Evolutionary conservation across 1,140 invertebrate genomes (phyloP), one percentile per base, ranked within the genome.

Genomic region (Holotrichia oblita): DNA sequence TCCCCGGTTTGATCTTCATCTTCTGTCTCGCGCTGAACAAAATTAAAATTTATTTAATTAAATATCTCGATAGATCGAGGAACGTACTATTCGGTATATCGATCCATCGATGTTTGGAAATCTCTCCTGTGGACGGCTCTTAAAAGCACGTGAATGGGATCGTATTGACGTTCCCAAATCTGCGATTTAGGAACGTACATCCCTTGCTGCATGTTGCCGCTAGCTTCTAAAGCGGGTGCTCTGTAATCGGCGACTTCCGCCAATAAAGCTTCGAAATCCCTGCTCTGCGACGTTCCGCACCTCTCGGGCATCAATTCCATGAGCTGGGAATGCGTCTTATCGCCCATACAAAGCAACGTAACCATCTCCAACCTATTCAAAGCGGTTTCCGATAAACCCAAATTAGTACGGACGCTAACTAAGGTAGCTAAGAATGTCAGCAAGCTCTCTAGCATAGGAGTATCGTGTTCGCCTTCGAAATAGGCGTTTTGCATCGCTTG

Each of bases 241-340:
- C 44, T 14, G 83, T 94, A 96, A 82, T 94, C 92, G 7, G 94
- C 93, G 10, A 95, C 90, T 87, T 95, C 92, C 79, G 93, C 92
- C 22, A 98, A 89, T 64, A 95, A 92, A 44, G 92, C 90, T 87
- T 98, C 97, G 87, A 98, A 97, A 87, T 97, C 96, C 83, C 94
- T 92, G 69, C 94, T 95, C 85, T 97, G 95, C 24, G 94, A 93
- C 83, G 95, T 95, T 7, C 97, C 97, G 84, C 95, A 98, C 27
- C 96, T 90, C 88, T 99, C 97, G 0, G 98, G 97, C 94, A 99
- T 97, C 40, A 97, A 88, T 86, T 99, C 97, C 88, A 97, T 94
- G 20, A 99, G 88, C 85, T 98, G 97, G 81, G 95, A 97, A 87
- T 99, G 97, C 0, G 97, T 98, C 87, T 97, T 96, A 87, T 99